Percentiles rank a stretch among this genome's conserved stretches.
Conservation (phyloP, 1,140 invertebrate genomes). For the Aethina tumida region DNA sequence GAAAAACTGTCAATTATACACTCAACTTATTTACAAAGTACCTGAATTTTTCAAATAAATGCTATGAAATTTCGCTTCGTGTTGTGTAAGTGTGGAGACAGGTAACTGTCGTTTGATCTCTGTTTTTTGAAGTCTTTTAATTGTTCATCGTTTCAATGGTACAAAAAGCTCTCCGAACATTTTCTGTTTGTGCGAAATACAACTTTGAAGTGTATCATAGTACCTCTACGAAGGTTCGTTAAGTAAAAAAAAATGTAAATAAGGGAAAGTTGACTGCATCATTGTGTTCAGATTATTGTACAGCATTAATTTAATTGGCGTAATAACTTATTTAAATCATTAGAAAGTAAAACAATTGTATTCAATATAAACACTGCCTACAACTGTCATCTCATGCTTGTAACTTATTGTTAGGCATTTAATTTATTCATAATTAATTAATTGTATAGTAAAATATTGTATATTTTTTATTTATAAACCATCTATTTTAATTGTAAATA, state of each 20-base stretch:
- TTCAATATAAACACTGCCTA: constrained; percentile 24
- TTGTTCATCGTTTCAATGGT: constrained; percentile 2
- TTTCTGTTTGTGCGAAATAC: background rate
- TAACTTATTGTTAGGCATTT: constrained; percentile 20
- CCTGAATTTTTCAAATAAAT: too few relatives aligned
- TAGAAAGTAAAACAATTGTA: constrained; percentile 14
- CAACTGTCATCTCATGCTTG: constrained; percentile 18
- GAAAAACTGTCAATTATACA: too few relatives aligned
- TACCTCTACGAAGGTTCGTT: constrained; percentile 5
- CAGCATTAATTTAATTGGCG: constrained; percentile 9
- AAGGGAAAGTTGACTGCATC: constrained; percentile 8
- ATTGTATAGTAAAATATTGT: constrained; percentile 12
- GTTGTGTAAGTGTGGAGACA: too few relatives aligned
- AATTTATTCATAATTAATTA: constrained; percentile 21
- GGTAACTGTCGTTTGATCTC: too few relatives aligned
- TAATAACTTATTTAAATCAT: constrained; percentile 5
- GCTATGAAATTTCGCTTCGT: too few relatives aligned
- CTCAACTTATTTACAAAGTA: too few relatives aligned
- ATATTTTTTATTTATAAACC: constrained; percentile 15
- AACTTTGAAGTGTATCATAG: constrained; percentile 6
- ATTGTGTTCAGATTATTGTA: constrained; percentile 10
- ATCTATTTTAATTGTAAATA: constrained; percentile 20
- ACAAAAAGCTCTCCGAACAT: too few relatives aligned
- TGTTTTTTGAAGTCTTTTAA: constrained; percentile 4
- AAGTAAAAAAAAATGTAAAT: constrained; percentile 3